Evolutionary conservation across 2,113 vertebrate species (phyloP).

Genomic region (Phrynosoma platyrhinos): DNA sequence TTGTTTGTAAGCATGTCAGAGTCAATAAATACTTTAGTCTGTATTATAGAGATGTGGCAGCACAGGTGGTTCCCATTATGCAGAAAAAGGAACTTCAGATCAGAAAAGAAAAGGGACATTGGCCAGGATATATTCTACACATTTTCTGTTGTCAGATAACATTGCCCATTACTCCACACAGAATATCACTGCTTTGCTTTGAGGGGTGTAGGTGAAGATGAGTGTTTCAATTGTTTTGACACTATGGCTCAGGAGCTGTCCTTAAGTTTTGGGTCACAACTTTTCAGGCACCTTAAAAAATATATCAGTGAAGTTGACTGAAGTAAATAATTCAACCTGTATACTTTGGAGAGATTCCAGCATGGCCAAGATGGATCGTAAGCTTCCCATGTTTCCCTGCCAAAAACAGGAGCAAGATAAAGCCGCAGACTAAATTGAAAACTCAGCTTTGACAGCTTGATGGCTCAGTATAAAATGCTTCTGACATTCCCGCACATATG

Average conservation of each 20-base stretch:
- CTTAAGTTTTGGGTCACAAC: slow-evolving; percentile 54
- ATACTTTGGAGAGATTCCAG: slow-evolving; percentile 49
- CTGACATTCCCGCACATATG: slow-evolving; percentile 46
- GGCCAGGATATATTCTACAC: background rate
- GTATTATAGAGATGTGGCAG: slow-evolving; percentile 49
- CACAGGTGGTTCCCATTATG: slow-evolving; percentile 56
- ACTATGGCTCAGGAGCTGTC: slow-evolving; percentile 25
- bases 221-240: background rate
- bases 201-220: background rate
- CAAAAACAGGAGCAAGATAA: slow-evolving; percentile 46
- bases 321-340: slow-evolving; percentile 37
- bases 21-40: slow-evolving; percentile 62
- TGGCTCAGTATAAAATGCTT: slow-evolving; percentile 45
- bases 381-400: slow-evolving; percentile 44
- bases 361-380: slow-evolving; percentile 39
- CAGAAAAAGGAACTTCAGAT: slow-evolving; percentile 36
- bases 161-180: background rate
- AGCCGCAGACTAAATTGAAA: slow-evolving; percentile 48
- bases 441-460: slow-evolving; percentile 50
- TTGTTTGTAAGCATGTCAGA: slow-evolving; percentile 55
- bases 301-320: slow-evolving; percentile 49
- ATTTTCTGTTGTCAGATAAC: slow-evolving; percentile 2
- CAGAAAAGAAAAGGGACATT: slow-evolving; percentile 4
- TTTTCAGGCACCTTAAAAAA: slow-evolving; percentile 22
- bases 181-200: background rate